These are phyloP conservation scores for Melitaea cinxia DNA, from an alignment of 1,140 invertebrate species.

Conservation along the genomic window DNA sequence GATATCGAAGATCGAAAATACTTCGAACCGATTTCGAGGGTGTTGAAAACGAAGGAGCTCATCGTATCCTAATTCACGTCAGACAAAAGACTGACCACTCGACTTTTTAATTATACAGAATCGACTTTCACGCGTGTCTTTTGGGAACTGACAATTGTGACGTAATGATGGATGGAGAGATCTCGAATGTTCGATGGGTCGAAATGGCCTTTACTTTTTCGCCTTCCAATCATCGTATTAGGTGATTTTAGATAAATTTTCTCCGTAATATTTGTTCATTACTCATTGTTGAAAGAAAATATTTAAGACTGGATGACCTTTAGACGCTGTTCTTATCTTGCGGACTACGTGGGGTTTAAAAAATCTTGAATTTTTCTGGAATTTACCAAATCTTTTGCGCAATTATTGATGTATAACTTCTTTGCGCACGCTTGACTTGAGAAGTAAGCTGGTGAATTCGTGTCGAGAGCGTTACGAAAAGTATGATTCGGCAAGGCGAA, in stretches of 20 bases:
- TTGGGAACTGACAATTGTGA: conserved; percentile 3
- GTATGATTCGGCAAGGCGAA: too few species aligned
- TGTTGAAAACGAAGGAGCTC: background rate
- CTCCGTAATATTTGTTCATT: background rate
- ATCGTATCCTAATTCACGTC: conserved; percentile 4
- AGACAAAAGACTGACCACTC: conserved; percentile 5
- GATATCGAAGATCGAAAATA: background rate
- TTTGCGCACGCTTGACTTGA: too few species aligned
- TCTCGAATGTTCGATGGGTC: background rate
- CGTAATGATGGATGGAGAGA: conserved; percentile 8
- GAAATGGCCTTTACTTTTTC: background rate
- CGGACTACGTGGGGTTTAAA: too few species aligned
- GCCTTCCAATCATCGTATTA: background rate
- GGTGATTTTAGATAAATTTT: background rate
- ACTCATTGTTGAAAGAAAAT: background rate
- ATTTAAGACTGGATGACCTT: too few species aligned
- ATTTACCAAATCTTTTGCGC: too few species aligned
- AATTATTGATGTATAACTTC: too few species aligned
- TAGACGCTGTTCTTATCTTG: too few species aligned
- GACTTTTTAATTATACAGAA: conserved; percentile 6
- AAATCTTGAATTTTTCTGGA: too few species aligned
- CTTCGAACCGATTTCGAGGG: background rate
- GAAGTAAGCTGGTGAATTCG: too few species aligned
- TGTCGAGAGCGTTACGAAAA: too few species aligned
- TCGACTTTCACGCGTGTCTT: conserved; percentile 1